phyloP scores from a whole-genome alignment of 2,888 invertebrate species.

The Drosophila eohydei region DNA sequence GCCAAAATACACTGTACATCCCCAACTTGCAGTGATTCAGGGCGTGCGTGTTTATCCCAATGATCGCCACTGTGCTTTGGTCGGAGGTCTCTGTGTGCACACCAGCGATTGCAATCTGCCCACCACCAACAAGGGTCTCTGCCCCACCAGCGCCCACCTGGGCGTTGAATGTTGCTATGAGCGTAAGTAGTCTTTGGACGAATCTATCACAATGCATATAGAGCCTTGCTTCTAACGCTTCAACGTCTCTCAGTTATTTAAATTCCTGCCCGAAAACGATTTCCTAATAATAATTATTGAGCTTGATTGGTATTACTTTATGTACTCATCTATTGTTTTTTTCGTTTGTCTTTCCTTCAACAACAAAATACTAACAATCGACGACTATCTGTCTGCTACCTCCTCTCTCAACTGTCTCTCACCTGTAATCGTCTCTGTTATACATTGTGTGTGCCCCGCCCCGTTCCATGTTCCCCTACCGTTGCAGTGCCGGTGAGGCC shows the following conservation, averaged over 20 bases:
- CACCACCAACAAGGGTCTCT: slow-evolving; percentile 81
- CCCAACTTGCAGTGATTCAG: slow-evolving; percentile 70
- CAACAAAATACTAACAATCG: slow-evolving; percentile 34
- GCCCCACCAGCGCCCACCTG: slow-evolving; percentile 74
- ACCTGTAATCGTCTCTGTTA: slow-evolving; percentile 30
- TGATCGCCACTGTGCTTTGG: slow-evolving; percentile 82
- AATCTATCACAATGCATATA: neutral
- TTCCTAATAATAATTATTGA: slow-evolving; percentile 30
- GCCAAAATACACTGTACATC: neutral
- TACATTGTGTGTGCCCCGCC: slow-evolving; percentile 20
- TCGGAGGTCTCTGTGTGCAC: slow-evolving; percentile 83
- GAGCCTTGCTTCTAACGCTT: slow-evolving; percentile 25
- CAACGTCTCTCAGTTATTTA: slow-evolving; percentile 31
- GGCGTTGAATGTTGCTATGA: slow-evolving; percentile 85
- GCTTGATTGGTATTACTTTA: slow-evolving; percentile 49
- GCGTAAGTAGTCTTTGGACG: slow-evolving; percentile 69
- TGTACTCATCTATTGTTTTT: slow-evolving; percentile 40
- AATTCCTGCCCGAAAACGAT: slow-evolving; percentile 23
- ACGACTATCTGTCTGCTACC: slow-evolving; percentile 19
- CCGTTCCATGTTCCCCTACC: slow-evolving; percentile 5
- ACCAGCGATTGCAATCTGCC: slow-evolving; percentile 76
- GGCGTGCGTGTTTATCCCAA: slow-evolving; percentile 81
- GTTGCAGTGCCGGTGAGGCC: slow-evolving; percentile 81
- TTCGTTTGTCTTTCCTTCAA: slow-evolving; percentile 9
- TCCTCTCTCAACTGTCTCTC: slow-evolving; percentile 6